Evolutionary conservation across 1,140 invertebrate species (phyloP).

Genomic region (Drosophila ambigua): DNA sequence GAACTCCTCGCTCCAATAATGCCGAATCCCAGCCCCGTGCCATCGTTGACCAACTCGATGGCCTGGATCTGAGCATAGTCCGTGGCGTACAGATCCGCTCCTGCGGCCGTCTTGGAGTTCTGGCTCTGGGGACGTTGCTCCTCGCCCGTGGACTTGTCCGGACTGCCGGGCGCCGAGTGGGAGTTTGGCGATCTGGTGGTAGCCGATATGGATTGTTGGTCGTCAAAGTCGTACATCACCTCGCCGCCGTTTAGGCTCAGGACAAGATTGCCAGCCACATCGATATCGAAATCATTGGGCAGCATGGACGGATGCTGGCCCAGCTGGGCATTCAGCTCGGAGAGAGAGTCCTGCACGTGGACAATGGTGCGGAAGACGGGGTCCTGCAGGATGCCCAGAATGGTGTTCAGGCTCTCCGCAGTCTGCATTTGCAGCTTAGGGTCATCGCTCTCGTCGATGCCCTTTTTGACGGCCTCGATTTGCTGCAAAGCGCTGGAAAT

Average conservation of each 20-base stretch:
- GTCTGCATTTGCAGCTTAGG: conserved; percentile 89
- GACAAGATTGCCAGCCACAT: conserved; percentile 86
- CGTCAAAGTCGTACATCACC: conserved; percentile 84
- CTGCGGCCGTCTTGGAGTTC: conserved; percentile 82
- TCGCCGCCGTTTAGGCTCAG: conserved; percentile 86
- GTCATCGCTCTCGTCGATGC: conserved; percentile 90
- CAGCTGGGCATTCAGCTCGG: conserved; percentile 91
- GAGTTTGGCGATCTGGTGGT: conserved; percentile 49
- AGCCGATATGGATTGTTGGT: conserved; percentile 85
- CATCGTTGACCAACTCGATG: conserved; percentile 97
- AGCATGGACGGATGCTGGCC: conserved; percentile 95
- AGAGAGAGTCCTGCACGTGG: conserved; percentile 94
- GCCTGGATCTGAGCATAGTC: conserved; percentile 99
- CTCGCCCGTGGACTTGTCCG: conserved; percentile 76
- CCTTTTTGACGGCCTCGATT: conserved; percentile 91
- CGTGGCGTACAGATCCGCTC: conserved; percentile 91
- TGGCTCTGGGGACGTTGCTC: conserved; percentile 84
- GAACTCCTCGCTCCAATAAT: conserved; percentile 97
- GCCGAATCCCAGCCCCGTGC: conserved; percentile 97
- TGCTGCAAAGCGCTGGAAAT: conserved; percentile 91
- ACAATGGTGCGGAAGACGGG: conserved; percentile 96
- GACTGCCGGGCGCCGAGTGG: conserved; percentile 83
- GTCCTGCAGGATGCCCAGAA: conserved; percentile 95
- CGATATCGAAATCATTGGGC: conserved; percentile 95
- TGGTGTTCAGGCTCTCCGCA: conserved; percentile 92